Conservation (phyloP, 2,797 vertebrate genomes). For the Chaetophractus vellerosus region DNA sequence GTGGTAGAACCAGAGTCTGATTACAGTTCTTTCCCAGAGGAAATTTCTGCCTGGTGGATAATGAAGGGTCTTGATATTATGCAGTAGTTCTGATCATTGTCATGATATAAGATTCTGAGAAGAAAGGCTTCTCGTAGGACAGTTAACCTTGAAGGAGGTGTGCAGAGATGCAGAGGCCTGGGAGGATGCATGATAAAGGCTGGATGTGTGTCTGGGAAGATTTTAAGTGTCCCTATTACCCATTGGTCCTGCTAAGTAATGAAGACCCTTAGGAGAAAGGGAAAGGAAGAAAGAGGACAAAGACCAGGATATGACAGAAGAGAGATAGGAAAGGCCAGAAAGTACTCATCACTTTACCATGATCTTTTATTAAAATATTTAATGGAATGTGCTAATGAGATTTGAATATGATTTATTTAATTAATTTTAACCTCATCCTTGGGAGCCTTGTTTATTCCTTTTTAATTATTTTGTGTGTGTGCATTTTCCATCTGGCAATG, state of each 20-base stretch:
- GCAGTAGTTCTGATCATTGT: not conserved
- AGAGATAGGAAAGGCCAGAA: not conserved
- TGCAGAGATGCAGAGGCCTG: not conserved
- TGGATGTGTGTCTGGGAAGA: not conserved
- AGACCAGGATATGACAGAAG: not conserved
- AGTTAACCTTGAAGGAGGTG: not conserved
- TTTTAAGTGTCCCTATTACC: not conserved
- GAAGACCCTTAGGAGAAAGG: not conserved
- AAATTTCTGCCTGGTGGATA: not conserved
- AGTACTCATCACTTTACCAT: not conserved
- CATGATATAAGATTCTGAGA: not conserved
- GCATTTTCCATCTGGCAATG: not conserved
- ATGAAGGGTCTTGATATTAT: not conserved
- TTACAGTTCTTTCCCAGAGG: constrained; percentile 3
- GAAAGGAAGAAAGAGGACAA: not conserved
- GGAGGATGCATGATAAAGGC: too few relatives aligned
- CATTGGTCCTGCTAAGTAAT: not conserved
- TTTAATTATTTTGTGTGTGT: not conserved
- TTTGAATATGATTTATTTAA: constrained; percentile 28
- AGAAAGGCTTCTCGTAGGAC: not conserved
- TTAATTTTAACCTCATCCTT: constrained; percentile 18
- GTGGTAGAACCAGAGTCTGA: not conserved
- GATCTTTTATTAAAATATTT: not conserved
- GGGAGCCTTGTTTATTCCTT: not conserved
- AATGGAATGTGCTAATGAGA: not conserved